These are phyloP conservation scores for Odontothrips loti DNA, from an alignment of 2,888 invertebrate genomes.

Conservation along the genomic window DNA sequence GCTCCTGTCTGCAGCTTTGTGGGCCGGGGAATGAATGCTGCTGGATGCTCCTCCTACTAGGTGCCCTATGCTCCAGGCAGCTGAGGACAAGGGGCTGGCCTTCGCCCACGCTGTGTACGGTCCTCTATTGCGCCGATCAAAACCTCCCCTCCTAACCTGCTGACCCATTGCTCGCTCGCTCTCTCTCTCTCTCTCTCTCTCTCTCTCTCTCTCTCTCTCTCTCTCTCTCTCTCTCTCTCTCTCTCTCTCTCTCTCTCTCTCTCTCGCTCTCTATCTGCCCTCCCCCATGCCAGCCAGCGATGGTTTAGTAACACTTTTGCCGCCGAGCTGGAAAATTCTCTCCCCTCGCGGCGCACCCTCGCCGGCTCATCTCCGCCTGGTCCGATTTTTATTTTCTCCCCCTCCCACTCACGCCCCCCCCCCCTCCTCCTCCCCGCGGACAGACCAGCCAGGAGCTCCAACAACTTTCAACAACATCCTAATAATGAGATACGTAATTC, in stretches of 20 bases:
- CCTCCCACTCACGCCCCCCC: constrained; percentile 16
- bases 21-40: too few relatives aligned
- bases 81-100: too few relatives aligned
- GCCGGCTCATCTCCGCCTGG: too few relatives aligned
- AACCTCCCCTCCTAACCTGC: not conserved
- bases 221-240: not conserved
- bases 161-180: not conserved
- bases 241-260: constrained; percentile 13
- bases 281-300: not conserved
- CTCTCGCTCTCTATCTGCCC: not conserved
- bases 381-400: not conserved
- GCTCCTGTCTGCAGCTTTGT: too few relatives aligned
- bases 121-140: not conserved
- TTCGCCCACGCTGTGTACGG: too few relatives aligned
- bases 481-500: constrained; percentile 19
- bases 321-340: too few relatives aligned
- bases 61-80: too few relatives aligned
- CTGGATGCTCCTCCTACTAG: too few relatives aligned
- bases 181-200: constrained; percentile 12
- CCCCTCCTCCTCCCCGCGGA: not conserved
- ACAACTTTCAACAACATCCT: not conserved
- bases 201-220: not conserved
- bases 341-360: too few relatives aligned
- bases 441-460: not conserved
- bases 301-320: too few relatives aligned